These are phyloP conservation scores for Epizoanthus fatuus DNA, from an alignment of 92 coral and sea anemone species.

Conservation along the genomic window DNA sequence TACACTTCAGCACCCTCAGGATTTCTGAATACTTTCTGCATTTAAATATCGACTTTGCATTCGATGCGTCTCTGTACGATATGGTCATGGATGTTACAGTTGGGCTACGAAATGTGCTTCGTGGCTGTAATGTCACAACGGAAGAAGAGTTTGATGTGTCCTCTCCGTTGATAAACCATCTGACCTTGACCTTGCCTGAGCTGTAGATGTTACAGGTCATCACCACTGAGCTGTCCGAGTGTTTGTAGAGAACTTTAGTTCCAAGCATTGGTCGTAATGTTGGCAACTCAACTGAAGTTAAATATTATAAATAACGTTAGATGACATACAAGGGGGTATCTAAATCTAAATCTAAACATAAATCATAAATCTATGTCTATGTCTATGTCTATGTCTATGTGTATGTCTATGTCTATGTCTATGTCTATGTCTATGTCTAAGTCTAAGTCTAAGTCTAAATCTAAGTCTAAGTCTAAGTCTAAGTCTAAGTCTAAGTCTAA, in stretches of 20 bases:
- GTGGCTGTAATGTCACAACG: not conserved
- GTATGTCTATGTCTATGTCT: no score
- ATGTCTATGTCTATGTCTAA: no score
- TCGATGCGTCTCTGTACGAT: not conserved
- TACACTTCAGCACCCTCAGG: not conserved
- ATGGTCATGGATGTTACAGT: not conserved
- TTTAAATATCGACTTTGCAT: not conserved
- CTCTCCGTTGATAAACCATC: slow-evolving; percentile 18
- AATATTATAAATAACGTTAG: no score
- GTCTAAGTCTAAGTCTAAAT: no score
- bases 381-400: no score
- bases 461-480: no score
- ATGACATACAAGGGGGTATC: no score
- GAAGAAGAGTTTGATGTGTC: not conserved
- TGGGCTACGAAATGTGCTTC: slow-evolving; percentile 2
- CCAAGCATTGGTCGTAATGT: slow-evolving; percentile 7
- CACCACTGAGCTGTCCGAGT: slow-evolving; percentile 15
- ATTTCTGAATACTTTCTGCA: slow-evolving; percentile 1
- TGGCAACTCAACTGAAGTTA: slow-evolving; percentile 13
- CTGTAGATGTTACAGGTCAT: slow-evolving; percentile 25
- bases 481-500: no score
- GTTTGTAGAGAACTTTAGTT: slow-evolving; percentile 11
- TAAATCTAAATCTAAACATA: no score
- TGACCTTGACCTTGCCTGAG: not conserved
- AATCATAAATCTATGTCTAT: no score